Base-by-base conservation (phyloP, 2,113 vertebrate genomes). In the Pomatostomus ruficeps region DNA sequence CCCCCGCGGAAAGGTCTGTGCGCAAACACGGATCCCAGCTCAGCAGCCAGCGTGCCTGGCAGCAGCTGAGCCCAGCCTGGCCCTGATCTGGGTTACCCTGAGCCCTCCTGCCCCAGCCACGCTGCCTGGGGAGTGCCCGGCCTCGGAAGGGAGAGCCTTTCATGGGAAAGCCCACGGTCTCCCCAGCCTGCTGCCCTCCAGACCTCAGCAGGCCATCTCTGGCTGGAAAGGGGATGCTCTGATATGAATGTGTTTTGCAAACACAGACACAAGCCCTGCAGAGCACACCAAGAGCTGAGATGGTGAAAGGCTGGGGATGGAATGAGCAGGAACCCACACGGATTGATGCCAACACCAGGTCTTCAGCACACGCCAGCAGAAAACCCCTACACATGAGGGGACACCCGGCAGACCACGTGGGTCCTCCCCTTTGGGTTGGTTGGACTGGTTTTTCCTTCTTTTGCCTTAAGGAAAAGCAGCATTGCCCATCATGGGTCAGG, bases 191-290 rank as follows among this genome's bases (percentile, higher is more conserved):
- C 36, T n/a, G 16, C n/a, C 40, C 59, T 59, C 21, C 82, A 82
- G 46, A n/a, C 12, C 43, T 68, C 58, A 42, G 8, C 46, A 35
- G 33, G 13, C 6, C 4, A 1, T 7, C 35, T 58, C 26, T 22
- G 31, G 9, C 9, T 4, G 3, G 78, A 26, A 55, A 51, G 15
- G 35, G 17, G 42, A 33, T 59, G 78, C n/a, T 85, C 74, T 42
- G 55, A 43, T 35, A 3, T 0, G 8, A 55, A 17, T 0, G 6
- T 0, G 2, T 11, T 83, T 26, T 40, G 35, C 38, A 79, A 25
- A 67, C 1, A 15, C 46, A 49, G 59, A 45, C 42, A 22, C 6
- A 0, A 84, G 66, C 18, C 61, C 65, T 68, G 61, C 52, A 55
- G 35, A 61, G n/a, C 57, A 57, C n/a, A 24, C 24, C 46, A 11